Conservation (phyloP, 2,888 invertebrate genomes). For the Brachyopa scutellaris region DNA sequence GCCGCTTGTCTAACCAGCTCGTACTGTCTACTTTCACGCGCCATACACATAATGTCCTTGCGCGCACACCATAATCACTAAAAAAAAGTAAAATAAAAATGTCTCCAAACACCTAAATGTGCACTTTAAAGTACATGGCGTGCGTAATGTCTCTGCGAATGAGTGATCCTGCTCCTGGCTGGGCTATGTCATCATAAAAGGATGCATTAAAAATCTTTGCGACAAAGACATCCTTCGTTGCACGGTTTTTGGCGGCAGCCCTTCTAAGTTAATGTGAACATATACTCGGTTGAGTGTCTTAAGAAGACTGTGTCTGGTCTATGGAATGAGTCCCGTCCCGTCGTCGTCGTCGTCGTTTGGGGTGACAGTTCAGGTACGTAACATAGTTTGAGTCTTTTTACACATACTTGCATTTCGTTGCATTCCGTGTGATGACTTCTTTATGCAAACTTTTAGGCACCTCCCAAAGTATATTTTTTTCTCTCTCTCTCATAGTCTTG, state of each 20-base stretch:
- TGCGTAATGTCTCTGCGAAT: conserved; percentile 67
- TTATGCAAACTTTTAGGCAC: conserved; percentile 69
- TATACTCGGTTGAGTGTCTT: not conserved
- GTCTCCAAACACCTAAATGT: conserved; percentile 61
- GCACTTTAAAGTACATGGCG: conserved; percentile 66
- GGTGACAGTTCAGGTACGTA: conserved; percentile 59
- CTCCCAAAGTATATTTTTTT: conserved; percentile 29
- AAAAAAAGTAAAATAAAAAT: conserved; percentile 53
- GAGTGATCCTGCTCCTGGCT: conserved; percentile 41
- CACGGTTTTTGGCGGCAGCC: not conserved
- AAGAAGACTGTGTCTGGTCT: not conserved
- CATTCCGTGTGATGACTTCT: conserved; percentile 63
- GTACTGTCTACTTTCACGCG: conserved; percentile 37
- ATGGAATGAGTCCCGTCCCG: too few species aligned
- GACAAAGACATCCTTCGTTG: conserved; percentile 8
- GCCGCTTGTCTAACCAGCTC: conserved; percentile 33
- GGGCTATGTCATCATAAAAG: conserved; percentile 61
- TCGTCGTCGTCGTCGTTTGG: not conserved
- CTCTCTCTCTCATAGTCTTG: too few species aligned
- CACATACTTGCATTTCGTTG: conserved; percentile 58
- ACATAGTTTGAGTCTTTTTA: conserved; percentile 66
- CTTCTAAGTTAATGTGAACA: not conserved
- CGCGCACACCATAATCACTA: conserved; percentile 38
- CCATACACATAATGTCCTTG: conserved; percentile 46
- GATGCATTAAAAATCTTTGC: conserved; percentile 68